phyloP scores from a whole-genome alignment of 2,888 invertebrate genomes.

The Coleophora deauratella region DNA sequence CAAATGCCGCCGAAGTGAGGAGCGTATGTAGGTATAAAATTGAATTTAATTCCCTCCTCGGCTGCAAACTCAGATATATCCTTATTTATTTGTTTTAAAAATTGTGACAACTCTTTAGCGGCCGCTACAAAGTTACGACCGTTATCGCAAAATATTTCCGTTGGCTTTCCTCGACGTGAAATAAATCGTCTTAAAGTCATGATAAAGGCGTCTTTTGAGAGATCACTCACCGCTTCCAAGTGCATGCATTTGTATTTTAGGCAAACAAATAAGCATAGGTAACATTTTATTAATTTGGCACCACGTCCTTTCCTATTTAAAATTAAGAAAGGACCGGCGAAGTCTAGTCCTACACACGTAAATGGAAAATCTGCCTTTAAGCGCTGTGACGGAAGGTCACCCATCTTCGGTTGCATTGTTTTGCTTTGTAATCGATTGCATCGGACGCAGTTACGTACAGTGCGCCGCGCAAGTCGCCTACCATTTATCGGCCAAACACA shows the following conservation, averaged over 20 bases:
- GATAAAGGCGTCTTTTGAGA: constrained; percentile 1
- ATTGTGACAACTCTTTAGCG: background rate
- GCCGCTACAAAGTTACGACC: constrained; percentile 2
- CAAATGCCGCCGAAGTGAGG: constrained; percentile 6
- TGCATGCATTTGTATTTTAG: constrained; percentile 3
- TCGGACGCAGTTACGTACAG: background rate
- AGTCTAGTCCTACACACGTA: constrained; percentile 3
- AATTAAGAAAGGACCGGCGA: constrained; percentile 4
- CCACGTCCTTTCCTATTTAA: constrained; percentile 3
- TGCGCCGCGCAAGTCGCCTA: background rate
- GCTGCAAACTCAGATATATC: background rate
- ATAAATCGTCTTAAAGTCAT: constrained; percentile 1
- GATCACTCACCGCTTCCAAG: constrained; percentile 4
- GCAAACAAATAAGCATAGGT: constrained; percentile 3
- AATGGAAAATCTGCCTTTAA: constrained; percentile 2
- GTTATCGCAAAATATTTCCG: constrained; percentile 2
- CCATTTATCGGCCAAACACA: background rate
- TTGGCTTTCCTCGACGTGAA: background rate
- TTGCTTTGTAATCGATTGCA: background rate
- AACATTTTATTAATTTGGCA: constrained; percentile 3
- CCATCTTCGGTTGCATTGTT: background rate
- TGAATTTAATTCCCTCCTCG: background rate
- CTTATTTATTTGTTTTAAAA: background rate
- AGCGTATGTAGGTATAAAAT: constrained; percentile 2
- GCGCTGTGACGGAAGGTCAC: constrained; percentile 1